Evolutionary conservation across 1,140 invertebrate genomes (phyloP).

Genomic region (Aphelinus atriplicis): DNA sequence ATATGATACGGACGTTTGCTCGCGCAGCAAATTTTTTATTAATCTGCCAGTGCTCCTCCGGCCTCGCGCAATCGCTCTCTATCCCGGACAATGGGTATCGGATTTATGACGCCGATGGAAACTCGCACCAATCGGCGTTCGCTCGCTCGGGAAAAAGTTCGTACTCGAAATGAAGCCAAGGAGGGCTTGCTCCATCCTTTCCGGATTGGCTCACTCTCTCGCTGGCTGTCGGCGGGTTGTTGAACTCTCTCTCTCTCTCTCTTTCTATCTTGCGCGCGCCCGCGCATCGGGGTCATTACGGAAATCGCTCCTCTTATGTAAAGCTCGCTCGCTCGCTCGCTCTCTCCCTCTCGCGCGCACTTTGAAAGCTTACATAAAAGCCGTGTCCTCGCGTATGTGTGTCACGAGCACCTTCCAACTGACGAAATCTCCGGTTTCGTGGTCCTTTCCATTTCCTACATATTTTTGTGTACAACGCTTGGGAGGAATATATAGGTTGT

Average conservation of each 20-base stretch:
- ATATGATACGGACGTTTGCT: too few relatives aligned
- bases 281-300: constrained; percentile 23
- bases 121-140: too few relatives aligned
- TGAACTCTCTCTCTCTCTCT: constrained; percentile 21
- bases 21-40: too few relatives aligned
- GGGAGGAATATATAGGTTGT: too few relatives aligned
- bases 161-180: too few relatives aligned
- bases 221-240: neutral
- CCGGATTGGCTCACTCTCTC: constrained; percentile 23
- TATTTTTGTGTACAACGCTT: neutral
- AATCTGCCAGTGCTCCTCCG: too few relatives aligned
- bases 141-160: too few relatives aligned
- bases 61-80: too few relatives aligned
- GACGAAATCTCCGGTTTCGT: constrained; percentile 1
- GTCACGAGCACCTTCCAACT: constrained; percentile 12
- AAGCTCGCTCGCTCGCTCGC: constrained; percentile 2
- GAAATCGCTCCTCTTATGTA: constrained; percentile 36
- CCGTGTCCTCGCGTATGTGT: constrained; percentile 1
- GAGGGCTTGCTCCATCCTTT: neutral
- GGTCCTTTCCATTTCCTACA: constrained; percentile 36
- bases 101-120: too few relatives aligned
- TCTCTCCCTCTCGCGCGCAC: neutral
- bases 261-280: too few relatives aligned
- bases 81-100: too few relatives aligned
- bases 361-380: too few relatives aligned